Base-by-base conservation (phyloP, 2,113 vertebrate genomes). In the Gyps fulvus region DNA sequence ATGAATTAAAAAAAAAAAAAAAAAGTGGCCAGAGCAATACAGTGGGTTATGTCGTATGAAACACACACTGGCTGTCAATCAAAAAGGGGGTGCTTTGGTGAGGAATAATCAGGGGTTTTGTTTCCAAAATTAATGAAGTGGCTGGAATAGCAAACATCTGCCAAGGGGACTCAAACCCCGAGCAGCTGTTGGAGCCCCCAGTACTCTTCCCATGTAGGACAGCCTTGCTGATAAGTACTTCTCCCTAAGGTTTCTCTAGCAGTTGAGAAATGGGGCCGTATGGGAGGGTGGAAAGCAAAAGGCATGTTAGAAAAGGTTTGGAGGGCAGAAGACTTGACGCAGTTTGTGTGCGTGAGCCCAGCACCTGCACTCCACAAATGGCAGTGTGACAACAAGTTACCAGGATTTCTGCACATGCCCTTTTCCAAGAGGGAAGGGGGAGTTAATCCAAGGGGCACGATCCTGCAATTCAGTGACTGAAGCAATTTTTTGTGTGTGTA, bases 81-180 rank as follows among this genome's bases (percentile, higher is more conserved):
- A 98, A 66, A 58, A 91, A 66, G 45, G 70, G 93, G 45, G 77
- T 47, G 70, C 98, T 97, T 96, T 96, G 95, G 96, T 98, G 89
- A 92, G 93, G 94, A 98, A 97, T 93, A 97, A 96, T 96, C 87
- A 38, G 84, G 97, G 94, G 93, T 97, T 98, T 98, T 98, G 98
- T 98, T 98, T 98, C 97, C 96, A 96, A 97, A 92, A 92, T 97
- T 97, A 98, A 98, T 97, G 97, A 98, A 98, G 97, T 96, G 98
- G 89, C 97, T 97, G 96, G 91, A 98, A 95, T 95, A 98, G 95
- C 81, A 84, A 98, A 98, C 98, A 98, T 98, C 98, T 98, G 98
- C 98, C 94, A 76, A 87, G 82, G 94, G 91, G 95, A 91, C 97
- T 97, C 97, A 98, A 98, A 97, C 87, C 92, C 95, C 23, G n/a